Evolutionary conservation across 2,888 invertebrate genomes (phyloP), one percentile per base, ranked within the genome.

Genomic region (Ctena decussata): DNA sequence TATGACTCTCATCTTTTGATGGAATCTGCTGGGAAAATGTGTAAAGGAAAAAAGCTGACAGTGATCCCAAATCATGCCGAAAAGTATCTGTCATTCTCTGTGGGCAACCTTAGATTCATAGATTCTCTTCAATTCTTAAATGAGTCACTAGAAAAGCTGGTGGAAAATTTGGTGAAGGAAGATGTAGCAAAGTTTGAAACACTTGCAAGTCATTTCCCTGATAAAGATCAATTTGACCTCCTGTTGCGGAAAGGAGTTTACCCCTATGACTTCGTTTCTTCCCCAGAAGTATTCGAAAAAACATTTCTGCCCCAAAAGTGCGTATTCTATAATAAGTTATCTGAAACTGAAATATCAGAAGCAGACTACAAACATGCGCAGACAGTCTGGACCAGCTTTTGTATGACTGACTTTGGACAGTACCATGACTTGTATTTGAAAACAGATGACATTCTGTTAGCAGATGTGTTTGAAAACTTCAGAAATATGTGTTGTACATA

Each of bases 391-490:
- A 35, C 80, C 0, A 32, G 30, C 11, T 89, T 91, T 44, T 77
- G 84, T 11, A 65, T 80, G 8, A 70, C 46, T 1, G 86, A 84
- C 30, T 82, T 92, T 21, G 89, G 91, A 15, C 35, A 65, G 21
- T 65, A 35, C 8, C 35, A 32, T 5, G 65, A 65, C 35, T 35
- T 65, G 5, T 65, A 65, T 35, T 18, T 65, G 65, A 65, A 65
- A 35, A 65, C 35, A 21, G 65, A 65, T n/a, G 65, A 35, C 86
- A 91, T 30, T 93, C 86, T 93, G n/a, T 84, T 93, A 35, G 91
- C 92, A 30, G 91, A 93, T 89, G 90, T 94, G 32, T 94, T 94
- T 89, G 93, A 95, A 84, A 90, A 85, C 37, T 95, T 94, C 81
- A 84, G 92, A 82, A 77, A 89, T 32, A 82, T 93, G 30, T 89